Evolutionary conservation across 1,140 invertebrate species (phyloP).

Genomic region (Cecropterus lyciades): DNA sequence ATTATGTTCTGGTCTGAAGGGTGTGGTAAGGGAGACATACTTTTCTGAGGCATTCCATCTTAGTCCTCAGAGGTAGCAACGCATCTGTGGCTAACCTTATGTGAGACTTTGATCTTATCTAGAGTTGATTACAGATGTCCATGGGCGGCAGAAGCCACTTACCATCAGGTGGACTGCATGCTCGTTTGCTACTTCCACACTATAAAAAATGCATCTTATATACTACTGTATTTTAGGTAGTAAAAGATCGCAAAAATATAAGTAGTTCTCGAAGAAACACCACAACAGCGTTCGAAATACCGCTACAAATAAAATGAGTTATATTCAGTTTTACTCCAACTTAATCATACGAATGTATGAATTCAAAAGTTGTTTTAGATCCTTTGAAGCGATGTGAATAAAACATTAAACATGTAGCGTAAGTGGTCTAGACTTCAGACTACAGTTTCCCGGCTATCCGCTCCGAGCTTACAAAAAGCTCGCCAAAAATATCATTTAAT

Average conservation of each 20-base stretch:
- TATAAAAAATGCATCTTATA: too few relatives aligned
- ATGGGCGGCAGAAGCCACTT: too few relatives aligned
- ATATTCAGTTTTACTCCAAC: constrained; percentile 10
- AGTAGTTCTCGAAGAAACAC: background rate
- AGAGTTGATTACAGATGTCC: too few relatives aligned
- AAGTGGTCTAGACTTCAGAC: constrained; percentile 1
- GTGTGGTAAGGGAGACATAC: too few relatives aligned
- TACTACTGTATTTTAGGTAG: too few relatives aligned
- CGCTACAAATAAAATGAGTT: background rate
- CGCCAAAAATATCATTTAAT: background rate
- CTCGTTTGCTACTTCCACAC: too few relatives aligned
- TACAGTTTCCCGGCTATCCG: background rate
- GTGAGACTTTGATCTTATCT: too few relatives aligned
- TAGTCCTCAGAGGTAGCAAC: too few relatives aligned
- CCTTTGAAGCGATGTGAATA: constrained; percentile 4
- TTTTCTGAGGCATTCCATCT: too few relatives aligned
- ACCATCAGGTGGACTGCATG: too few relatives aligned
- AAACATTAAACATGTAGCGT: constrained; percentile 3
- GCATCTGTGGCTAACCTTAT: too few relatives aligned
- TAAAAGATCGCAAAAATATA: background rate
- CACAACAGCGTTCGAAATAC: background rate
- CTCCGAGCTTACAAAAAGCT: background rate
- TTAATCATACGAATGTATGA: constrained; percentile 7
- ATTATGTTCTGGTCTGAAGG: too few relatives aligned
- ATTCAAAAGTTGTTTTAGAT: constrained; percentile 9